Base-by-base conservation (phyloP, 2,113 vertebrate genomes). In the Condylura cristata region DNA sequence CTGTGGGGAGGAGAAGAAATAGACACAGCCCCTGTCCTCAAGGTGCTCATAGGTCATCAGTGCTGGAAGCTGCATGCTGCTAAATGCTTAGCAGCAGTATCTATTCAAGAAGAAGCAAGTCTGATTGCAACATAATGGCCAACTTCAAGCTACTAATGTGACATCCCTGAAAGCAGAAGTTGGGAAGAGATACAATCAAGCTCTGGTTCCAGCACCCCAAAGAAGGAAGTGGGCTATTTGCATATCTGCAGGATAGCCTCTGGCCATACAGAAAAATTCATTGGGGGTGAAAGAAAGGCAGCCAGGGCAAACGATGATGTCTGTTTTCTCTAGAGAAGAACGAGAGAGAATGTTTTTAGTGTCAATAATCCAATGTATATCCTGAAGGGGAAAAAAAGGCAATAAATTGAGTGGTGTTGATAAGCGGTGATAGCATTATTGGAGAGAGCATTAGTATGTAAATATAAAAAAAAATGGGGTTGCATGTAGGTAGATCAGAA, bases 251-350 rank as follows among this genome's bases (percentile, higher is more conserved):
- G 89, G 76, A 46, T 20, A 22, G 53, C 76, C 63, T 70, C 1
- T 20, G 65, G 88, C 76, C 81, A 61, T 65, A 65, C 0, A 68
- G 65, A 92, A 53, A 94, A 56, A 63, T 61, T 51, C 60, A 80
- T 5, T 41, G 53, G 48, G 83, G 80, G 17, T 28, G 63, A 88
- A 90, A 86, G 93, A 75, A 94, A 86, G 89, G 85, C 30, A 87
- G 70, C 81, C 84, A 86, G 86, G 58, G 37, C 58, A 92, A 48
- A 86, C 82, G 74, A 5, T 34, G 37, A 41, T 78, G 39, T 90
- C 92, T 86, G 22, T 88, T 86, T 86, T 91, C 84, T 17, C 90
- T 80, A 66, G 75, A 83, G 87, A 86, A 74, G 78, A 85, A 70
- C 51, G 28, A 74, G 53, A 91, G 83, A 71, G 84, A 70, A 30